Conservation (phyloP, 2,888 invertebrate genomes). For the Aphodius granarius region DNA sequence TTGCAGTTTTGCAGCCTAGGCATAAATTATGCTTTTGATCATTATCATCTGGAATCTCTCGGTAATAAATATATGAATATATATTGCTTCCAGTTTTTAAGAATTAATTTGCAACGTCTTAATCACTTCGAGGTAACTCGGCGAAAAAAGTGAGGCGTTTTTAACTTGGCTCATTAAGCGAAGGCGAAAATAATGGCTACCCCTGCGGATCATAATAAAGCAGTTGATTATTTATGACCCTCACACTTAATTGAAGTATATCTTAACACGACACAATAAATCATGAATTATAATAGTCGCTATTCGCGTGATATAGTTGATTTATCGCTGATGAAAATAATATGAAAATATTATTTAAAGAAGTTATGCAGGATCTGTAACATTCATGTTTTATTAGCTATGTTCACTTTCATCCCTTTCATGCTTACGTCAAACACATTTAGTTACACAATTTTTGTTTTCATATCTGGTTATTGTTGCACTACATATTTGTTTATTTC, state of each 20-base stretch:
- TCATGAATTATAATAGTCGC: neutral
- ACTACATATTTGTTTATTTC: too few relatives aligned
- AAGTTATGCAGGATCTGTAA: too few relatives aligned
- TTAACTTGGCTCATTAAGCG: neutral
- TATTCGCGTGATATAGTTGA: neutral
- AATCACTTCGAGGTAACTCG: neutral
- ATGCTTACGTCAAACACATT: too few relatives aligned
- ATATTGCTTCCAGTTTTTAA: neutral
- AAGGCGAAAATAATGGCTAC: neutral
- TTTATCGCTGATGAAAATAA: neutral
- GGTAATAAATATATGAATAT: neutral
- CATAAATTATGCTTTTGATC: neutral
- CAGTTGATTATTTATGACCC: neutral
- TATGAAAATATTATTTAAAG: neutral
- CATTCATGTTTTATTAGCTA: too few relatives aligned
- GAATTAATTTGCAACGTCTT: neutral
- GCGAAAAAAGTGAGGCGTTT: neutral
- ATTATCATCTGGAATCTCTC: neutral
- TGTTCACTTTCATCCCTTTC: too few relatives aligned
- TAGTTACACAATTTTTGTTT: too few relatives aligned
- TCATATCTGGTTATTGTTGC: too few relatives aligned
- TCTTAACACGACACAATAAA: neutral
- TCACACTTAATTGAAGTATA: neutral
- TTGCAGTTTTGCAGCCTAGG: neutral
- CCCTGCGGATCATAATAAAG: neutral